Base-by-base conservation (phyloP, 2,797 vertebrate genomes). In the Scomberomorus guttatus region DNA sequence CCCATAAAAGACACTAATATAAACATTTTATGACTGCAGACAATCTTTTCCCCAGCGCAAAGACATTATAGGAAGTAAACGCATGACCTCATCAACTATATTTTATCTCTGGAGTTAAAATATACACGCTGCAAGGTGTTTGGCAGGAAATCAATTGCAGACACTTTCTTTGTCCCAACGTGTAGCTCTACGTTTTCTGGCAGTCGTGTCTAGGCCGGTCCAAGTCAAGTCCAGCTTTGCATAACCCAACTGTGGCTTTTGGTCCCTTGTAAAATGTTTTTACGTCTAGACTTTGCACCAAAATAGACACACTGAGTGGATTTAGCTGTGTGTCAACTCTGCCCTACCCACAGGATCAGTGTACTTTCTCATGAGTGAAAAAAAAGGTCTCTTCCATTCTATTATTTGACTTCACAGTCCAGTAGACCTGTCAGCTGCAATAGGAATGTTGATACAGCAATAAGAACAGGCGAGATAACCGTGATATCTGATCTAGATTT, bases 1-100 rank as follows among this genome's bases (percentile, higher is more conserved):
- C 81, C 86, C 77, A 91, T 95, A 95, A 96, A 95, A 94, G 60
- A 84, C 86, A 75, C 90, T 86, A 87, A 95, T 94, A 93, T 95
- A 95, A 94, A 92, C 84, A 62, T 91, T 96, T 95, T 92, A 94
- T 89, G 85, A 80, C 74, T 44, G 72, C 84, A 93, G 88, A 90
- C 87, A 85, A 91, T 91, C 76, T 91, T 90, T 93, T 92, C 83
- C 61, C 86, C 83, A 90, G 85, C 85, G 77, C 77, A 87, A 75
- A 82, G 75, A 84, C 81, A 75, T 82, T 75, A 87, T 56, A 78
- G 76, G 83, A 85, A 50, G 70, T 80, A 86, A 90, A 89, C 79
- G 78, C 82, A 93, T 89, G 89, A 94, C 84, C 70, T 92, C 89
- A 90, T 91, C 76, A 65, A 57, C 65, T 84, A 37, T 81, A 83